phyloP scores from a whole-genome alignment of 1,140 invertebrate genomes.

The Aleiodes sp. region DNA sequence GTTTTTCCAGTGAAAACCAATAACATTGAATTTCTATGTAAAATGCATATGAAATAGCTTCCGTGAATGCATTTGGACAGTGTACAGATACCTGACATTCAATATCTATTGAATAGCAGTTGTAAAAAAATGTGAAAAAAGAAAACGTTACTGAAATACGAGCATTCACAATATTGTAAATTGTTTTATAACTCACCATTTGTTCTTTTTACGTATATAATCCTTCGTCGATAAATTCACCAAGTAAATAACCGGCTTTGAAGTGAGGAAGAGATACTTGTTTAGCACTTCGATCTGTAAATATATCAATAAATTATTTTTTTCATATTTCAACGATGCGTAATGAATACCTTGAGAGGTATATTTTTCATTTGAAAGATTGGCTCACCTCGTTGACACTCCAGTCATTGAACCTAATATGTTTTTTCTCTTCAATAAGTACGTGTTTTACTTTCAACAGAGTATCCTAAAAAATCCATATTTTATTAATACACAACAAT shows the following conservation, averaged over 20 bases:
- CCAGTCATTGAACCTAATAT: conserved; percentile 93
- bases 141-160: conserved; percentile 1
- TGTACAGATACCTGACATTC: conserved; percentile 3
- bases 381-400: conserved; percentile 86
- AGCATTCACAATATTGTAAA: conserved; percentile 13
- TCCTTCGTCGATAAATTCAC: conserved; percentile 98
- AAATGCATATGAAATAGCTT: conserved; percentile 31
- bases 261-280: conserved; percentile 96
- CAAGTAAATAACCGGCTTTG: conserved; percentile 97
- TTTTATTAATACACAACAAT: neutral
- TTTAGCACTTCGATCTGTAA: conserved; percentile 96
- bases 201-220: conserved; percentile 98
- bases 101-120: neutral
- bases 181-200: conserved; percentile 78
- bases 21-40: conserved; percentile 34
- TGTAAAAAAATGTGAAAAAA: conserved; percentile 8
- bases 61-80: conserved; percentile 15
- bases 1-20: conserved; percentile 36
- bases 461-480: conserved; percentile 77
- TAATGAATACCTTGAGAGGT: neutral
- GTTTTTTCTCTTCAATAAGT: conserved; percentile 90
- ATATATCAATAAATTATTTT: conserved; percentile 40
- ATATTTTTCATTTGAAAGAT: neutral
- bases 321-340: too few species aligned
- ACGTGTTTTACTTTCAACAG: conserved; percentile 87